Conservation (phyloP, 2,797 vertebrate species). For the Pangasius krempfi region DNA sequence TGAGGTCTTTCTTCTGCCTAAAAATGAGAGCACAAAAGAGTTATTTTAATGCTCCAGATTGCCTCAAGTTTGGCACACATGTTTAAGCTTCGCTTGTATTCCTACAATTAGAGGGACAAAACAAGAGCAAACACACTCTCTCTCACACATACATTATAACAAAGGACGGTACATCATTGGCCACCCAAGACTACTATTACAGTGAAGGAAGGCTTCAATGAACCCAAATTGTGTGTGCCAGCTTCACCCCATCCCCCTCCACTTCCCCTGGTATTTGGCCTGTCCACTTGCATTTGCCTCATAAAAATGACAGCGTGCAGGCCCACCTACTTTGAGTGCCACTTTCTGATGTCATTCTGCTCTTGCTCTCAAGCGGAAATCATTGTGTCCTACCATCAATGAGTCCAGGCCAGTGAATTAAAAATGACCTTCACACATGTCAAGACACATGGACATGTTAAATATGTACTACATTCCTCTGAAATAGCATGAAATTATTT, state of each 20-base stretch:
- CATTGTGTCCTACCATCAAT: conserved; percentile 75
- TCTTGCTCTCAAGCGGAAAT: conserved; percentile 76
- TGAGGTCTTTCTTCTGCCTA: conserved; percentile 68
- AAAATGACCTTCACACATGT: conserved; percentile 68
- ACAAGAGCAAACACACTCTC: conserved; percentile 12
- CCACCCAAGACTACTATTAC: conserved; percentile 76
- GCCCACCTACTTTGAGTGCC: conserved; percentile 80
- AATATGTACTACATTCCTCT: not conserved
- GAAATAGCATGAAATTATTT: not conserved
- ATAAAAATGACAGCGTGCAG: conserved; percentile 70
- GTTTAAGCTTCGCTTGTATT: conserved; percentile 66
- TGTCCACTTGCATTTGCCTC: conserved; percentile 79
- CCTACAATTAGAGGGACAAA: conserved; percentile 69
- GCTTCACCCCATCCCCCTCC: conserved; percentile 42
- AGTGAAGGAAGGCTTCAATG: conserved; percentile 68
- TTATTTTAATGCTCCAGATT: conserved; percentile 72
- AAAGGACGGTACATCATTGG: conserved; percentile 68
- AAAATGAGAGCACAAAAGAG: conserved; percentile 69
- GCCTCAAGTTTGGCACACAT: conserved; percentile 75
- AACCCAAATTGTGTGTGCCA: conserved; percentile 67
- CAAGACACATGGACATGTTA: conserved; percentile 57
- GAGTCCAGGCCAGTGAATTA: conserved; percentile 41
- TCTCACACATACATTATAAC: conserved; percentile 62
- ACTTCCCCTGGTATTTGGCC: conserved; percentile 72
- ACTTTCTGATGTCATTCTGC: conserved; percentile 72